Conservation (phyloP, 2,888 invertebrate genomes). For the Orchesellides sinensis region DNA sequence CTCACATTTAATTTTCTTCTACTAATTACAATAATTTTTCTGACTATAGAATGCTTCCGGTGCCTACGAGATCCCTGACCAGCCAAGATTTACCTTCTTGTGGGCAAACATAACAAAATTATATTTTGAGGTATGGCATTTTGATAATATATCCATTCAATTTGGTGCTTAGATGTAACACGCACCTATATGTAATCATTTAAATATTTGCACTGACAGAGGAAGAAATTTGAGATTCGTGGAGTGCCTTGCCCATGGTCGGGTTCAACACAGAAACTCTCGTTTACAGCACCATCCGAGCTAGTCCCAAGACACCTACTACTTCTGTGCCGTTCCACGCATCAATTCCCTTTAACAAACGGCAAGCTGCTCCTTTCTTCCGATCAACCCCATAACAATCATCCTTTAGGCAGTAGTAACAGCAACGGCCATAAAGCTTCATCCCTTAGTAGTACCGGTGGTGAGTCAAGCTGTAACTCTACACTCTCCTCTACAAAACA, state of each 20-base stretch:
- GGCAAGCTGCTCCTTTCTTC: conserved; percentile 68
- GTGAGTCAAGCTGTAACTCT: conserved; percentile 70
- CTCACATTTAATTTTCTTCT: background rate
- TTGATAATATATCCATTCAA: too few relatives aligned
- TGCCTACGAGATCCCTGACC: conserved; percentile 73
- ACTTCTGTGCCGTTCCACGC: conserved; percentile 92
- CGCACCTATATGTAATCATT: too few relatives aligned
- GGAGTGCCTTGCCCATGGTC: conserved; percentile 84
- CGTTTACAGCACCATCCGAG: conserved; percentile 93
- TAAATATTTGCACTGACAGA: conserved; percentile 78
- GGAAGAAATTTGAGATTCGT: conserved; percentile 97
- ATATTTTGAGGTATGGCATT: conserved; percentile 87
- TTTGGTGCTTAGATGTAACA: too few relatives aligned
- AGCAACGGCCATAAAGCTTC: conserved; percentile 68
- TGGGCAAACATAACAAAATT: conserved; percentile 98
- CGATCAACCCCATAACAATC: conserved; percentile 35
- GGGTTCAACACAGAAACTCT: conserved; percentile 84
- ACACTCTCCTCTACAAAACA: conserved; percentile 67
- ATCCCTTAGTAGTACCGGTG: conserved; percentile 60
- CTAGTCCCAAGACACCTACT: conserved; percentile 95
- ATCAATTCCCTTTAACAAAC: conserved; percentile 88
- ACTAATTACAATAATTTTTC: too few relatives aligned
- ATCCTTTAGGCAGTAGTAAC: conserved; percentile 43
- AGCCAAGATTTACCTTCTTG: conserved; percentile 86
- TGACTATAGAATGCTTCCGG: conserved; percentile 69